Evolutionary conservation across 2,113 vertebrate species (phyloP).

Genomic region (Promerops cafer): DNA sequence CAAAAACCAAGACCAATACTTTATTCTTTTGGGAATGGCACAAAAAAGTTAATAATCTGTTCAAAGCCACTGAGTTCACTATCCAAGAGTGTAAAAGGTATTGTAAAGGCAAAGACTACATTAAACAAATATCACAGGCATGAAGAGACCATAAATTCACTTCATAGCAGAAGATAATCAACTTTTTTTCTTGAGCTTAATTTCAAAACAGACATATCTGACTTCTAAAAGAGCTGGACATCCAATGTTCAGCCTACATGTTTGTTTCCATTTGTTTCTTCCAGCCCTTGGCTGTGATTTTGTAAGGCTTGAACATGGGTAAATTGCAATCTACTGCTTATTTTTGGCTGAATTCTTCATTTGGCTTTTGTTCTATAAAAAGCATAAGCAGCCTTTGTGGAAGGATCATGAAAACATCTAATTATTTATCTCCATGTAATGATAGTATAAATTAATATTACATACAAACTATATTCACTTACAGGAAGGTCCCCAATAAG

Average conservation of each 20-base stretch:
- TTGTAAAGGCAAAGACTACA: not conserved
- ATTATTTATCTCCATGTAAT: not conserved
- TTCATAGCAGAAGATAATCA: not conserved
- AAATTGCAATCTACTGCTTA: not conserved
- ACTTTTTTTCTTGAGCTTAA: not conserved
- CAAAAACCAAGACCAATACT: not conserved
- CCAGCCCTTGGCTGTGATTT: not conserved
- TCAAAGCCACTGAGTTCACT: not conserved
- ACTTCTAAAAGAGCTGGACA: not conserved
- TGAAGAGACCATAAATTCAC: not conserved
- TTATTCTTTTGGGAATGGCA: slow-evolving; percentile 30
- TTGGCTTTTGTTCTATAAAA: not conserved
- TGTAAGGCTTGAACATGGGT: not conserved
- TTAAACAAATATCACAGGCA: not conserved
- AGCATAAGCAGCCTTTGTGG: not conserved
- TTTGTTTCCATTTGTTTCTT: not conserved
- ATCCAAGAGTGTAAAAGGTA: not conserved
- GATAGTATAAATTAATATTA: not conserved
- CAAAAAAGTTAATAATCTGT: slow-evolving; percentile 36
- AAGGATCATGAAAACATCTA: not conserved
- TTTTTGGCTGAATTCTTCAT: not conserved
- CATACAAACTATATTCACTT: not conserved
- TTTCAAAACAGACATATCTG: not conserved
- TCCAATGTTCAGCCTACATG: not conserved
- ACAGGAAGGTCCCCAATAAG: not conserved